phyloP scores from a whole-genome alignment of 2,888 invertebrate species.

The Drosophila robusta region DNA sequence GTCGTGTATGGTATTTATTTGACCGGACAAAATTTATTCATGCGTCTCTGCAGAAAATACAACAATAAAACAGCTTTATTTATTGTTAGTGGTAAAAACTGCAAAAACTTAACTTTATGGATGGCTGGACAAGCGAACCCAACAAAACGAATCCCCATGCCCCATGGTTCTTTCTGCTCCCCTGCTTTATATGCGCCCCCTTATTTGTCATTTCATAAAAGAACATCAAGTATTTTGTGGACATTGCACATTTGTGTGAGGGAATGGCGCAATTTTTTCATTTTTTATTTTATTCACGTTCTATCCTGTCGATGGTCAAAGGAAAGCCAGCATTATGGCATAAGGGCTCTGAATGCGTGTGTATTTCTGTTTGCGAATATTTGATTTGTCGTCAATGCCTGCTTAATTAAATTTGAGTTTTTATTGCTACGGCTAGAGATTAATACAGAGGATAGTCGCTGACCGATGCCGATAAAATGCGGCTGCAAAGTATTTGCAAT shows the following conservation, averaged over 20 bases:
- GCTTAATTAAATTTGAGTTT: slow-evolving; percentile 30
- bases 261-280: neutral
- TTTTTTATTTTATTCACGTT: too few species aligned
- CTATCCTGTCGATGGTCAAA: slow-evolving; percentile 1
- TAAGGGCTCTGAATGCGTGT: neutral
- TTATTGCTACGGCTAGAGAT: neutral
- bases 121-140: slow-evolving; percentile 18
- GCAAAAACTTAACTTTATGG: slow-evolving; percentile 48
- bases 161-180: neutral
- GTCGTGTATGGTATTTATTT: slow-evolving; percentile 31
- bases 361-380: neutral
- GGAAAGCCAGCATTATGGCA: slow-evolving; percentile 10
- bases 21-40: slow-evolving; percentile 53
- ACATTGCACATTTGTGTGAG: slow-evolving; percentile 31
- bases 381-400: slow-evolving; percentile 16
- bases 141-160: slow-evolving; percentile 8
- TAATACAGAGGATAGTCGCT: slow-evolving; percentile 18
- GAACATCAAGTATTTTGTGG: slow-evolving; percentile 34
- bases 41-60: slow-evolving; percentile 42
- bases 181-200: neutral
- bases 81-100: slow-evolving; percentile 46
- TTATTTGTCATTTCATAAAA: slow-evolving; percentile 27
- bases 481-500: neutral
- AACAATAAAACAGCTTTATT: slow-evolving; percentile 60
- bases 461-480: neutral